Evolutionary conservation across 64 coral and sea anemone genomes (phyloP).

Genomic region (Stylophora pistillata): DNA sequence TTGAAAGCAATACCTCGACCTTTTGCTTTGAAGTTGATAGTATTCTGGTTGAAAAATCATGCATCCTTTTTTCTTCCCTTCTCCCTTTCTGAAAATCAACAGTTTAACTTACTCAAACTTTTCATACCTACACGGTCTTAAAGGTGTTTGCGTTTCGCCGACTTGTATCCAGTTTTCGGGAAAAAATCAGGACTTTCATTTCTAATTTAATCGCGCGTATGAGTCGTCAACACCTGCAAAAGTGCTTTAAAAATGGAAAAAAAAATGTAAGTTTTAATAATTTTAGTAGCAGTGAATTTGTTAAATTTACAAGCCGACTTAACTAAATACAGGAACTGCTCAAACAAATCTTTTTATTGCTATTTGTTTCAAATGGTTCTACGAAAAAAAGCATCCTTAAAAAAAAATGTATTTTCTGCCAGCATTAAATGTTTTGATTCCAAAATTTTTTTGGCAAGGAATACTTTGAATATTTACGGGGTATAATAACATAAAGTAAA

Average conservation of each 20-base stretch:
- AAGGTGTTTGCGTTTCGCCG: too few relatives aligned
- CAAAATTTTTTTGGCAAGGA: neutral
- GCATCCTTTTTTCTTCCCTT: too few relatives aligned
- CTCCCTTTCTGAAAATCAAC: too few relatives aligned
- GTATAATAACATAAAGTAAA: slow-evolving; percentile 13
- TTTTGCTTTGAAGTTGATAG: too few relatives aligned
- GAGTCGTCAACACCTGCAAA: neutral
- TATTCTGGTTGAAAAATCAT: too few relatives aligned
- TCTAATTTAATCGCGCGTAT: neutral
- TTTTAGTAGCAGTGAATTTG: neutral
- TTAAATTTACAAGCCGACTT: slow-evolving; percentile 48
- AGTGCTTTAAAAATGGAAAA: neutral
- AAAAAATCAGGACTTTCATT: neutral
- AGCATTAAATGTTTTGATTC: neutral
- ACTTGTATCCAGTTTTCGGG: too few relatives aligned
- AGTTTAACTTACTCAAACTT: too few relatives aligned
- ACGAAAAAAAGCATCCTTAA: neutral
- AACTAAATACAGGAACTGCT: slow-evolving; percentile 41
- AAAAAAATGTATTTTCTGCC: neutral
- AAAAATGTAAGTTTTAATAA: neutral
- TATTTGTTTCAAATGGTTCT: slow-evolving; percentile 19
- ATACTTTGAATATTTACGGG: slow-evolving; percentile 29
- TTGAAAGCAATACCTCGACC: too few relatives aligned
- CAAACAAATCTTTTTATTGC: slow-evolving; percentile 27
- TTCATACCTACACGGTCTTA: too few relatives aligned